A percentile compares a stretch with the other conserved stretches of the same genome.
Conservation (phyloP, 1,140 invertebrate genomes). For the Euborellia annulipes region DNA sequence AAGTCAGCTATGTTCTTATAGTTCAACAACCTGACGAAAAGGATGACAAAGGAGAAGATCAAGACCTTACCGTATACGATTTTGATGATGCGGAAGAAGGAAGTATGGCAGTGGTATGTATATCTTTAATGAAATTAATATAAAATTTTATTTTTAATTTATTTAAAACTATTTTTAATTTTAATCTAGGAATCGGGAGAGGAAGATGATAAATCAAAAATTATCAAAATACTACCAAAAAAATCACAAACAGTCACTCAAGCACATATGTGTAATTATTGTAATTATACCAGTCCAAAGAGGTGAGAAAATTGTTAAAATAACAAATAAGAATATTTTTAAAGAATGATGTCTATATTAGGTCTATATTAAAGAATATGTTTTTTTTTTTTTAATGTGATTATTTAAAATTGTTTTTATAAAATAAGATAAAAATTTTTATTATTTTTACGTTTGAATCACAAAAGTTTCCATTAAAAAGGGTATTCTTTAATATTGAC, state of each 20-base stretch:
- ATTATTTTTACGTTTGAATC: no score
- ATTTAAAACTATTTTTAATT: slow-evolving; percentile 6
- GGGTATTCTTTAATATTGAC: no score
- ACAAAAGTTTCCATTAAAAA: no score
- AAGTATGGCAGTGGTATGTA: slow-evolving; percentile 9
- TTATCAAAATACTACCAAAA: slow-evolving; percentile 46
- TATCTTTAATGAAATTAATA: neutral
- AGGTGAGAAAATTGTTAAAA: slow-evolving; percentile 27
- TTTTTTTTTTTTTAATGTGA: slow-evolving; percentile 3
- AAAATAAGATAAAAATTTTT: no score
- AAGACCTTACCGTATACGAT: slow-evolving; percentile 37
- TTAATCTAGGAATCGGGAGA: slow-evolving; percentile 38
- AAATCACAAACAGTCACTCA: slow-evolving; percentile 52
- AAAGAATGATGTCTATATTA: no score
- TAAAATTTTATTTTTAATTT: neutral
- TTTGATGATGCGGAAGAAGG: slow-evolving; percentile 41
- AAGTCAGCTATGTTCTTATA: slow-evolving; percentile 80
- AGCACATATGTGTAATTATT: slow-evolving; percentile 74
- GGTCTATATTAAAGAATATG: no score
- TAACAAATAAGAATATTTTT: slow-evolving; percentile 5
- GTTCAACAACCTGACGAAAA: slow-evolving; percentile 54
- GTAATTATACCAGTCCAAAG: slow-evolving; percentile 79
- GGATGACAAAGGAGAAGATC: slow-evolving; percentile 25
- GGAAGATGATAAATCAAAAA: slow-evolving; percentile 54
- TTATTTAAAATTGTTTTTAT: no score